Evolutionary conservation across 1,140 invertebrate genomes (phyloP).

Genomic region (Lasioglossum albipes): DNA sequence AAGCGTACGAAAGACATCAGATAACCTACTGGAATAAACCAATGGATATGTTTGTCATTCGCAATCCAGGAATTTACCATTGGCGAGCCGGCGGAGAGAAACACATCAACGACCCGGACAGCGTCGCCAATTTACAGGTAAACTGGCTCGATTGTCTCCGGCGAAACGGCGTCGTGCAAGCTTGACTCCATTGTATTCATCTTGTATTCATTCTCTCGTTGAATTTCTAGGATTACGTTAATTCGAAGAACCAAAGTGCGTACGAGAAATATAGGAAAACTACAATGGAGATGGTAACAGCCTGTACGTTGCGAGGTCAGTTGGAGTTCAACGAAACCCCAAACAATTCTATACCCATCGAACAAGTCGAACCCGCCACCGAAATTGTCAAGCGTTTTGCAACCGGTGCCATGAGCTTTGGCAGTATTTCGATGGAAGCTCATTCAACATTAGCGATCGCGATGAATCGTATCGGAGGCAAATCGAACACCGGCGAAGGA

Average conservation of each 20-base stretch:
- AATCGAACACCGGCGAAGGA: constrained; percentile 98
- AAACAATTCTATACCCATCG: constrained; percentile 89
- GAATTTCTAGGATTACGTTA: constrained; percentile 87
- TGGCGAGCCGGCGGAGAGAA: constrained; percentile 98
- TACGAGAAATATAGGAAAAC: constrained; percentile 95
- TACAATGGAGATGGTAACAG: constrained; percentile 91
- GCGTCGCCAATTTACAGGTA: constrained; percentile 95
- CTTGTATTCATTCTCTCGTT: not conserved
- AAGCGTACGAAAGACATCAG: constrained; percentile 91
- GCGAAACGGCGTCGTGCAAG: not conserved
- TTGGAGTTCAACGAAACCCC: constrained; percentile 88
- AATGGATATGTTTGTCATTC: constrained; percentile 89
- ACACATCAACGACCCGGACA: constrained; percentile 97
- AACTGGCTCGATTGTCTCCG: not conserved
- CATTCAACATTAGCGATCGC: constrained; percentile 97
- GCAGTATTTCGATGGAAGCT: constrained; percentile 95
- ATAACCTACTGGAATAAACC: constrained; percentile 87
- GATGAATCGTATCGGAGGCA: constrained; percentile 97
- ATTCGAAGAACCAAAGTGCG: constrained; percentile 88
- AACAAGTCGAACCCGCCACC: constrained; percentile 94
- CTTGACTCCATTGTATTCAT: too few species aligned
- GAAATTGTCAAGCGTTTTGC: constrained; percentile 96
- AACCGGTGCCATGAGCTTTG: constrained; percentile 94
- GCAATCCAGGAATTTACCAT: constrained; percentile 97
- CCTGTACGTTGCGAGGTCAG: constrained; percentile 96